Evolutionary conservation across 1,140 invertebrate species (phyloP).

Genomic region (Drosophila carrolli): DNA sequence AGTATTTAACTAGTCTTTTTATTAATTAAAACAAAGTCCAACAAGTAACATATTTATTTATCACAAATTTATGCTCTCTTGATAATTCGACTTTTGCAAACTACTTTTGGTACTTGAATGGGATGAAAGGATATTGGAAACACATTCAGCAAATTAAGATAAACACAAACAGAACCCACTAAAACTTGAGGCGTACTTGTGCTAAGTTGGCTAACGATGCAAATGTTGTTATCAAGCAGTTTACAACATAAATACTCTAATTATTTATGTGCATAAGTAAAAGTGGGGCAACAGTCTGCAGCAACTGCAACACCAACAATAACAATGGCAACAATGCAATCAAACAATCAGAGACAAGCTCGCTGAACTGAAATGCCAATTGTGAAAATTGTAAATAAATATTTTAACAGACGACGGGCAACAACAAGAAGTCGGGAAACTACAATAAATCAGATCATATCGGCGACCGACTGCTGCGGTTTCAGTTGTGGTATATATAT

Average conservation of each 20-base stretch:
- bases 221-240: slow-evolving; percentile 47
- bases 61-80: no score
- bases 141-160: slow-evolving; percentile 1
- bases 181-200: slow-evolving; percentile 23
- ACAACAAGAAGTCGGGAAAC: slow-evolving; percentile 68
- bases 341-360: slow-evolving; percentile 57
- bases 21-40: no score
- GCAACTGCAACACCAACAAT: slow-evolving; percentile 16
- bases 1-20: no score
- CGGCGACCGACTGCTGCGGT: slow-evolving; percentile 56
- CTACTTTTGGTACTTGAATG: neutral
- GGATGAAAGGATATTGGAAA: neutral
- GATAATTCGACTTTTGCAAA: neutral
- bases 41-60: no score
- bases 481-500: slow-evolving; percentile 19
- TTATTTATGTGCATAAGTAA: slow-evolving; percentile 64
- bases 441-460: slow-evolving; percentile 81
- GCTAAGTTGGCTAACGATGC: slow-evolving; percentile 43
- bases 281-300: slow-evolving; percentile 60
- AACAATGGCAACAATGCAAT: slow-evolving; percentile 47
- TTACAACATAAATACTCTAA: slow-evolving; percentile 51
- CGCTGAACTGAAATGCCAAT: slow-evolving; percentile 71
- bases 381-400: slow-evolving; percentile 83
- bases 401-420: slow-evolving; percentile 71
- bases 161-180: slow-evolving; percentile 5